Conservation (phyloP, 1,140 invertebrate genomes). For the Leptinotarsa texana region DNA sequence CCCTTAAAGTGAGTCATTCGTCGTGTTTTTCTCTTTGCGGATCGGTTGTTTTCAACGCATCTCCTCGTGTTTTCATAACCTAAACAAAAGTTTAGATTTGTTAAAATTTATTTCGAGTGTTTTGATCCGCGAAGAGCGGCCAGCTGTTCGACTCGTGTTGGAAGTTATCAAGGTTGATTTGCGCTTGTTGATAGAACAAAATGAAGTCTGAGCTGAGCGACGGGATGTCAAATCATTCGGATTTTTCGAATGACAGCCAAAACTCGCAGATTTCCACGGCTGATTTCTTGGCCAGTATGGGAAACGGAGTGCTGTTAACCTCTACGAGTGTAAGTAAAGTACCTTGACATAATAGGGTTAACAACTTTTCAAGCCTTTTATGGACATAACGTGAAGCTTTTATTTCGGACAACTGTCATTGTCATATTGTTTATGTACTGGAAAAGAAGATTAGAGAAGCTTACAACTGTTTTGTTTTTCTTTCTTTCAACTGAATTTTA, state of each 20-base stretch:
- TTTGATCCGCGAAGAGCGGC: neutral
- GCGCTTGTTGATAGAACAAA: conserved; percentile 16
- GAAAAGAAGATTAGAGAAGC: too few species aligned
- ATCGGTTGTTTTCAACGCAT: conserved; percentile 27
- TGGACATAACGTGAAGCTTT: neutral
- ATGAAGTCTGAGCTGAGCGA: conserved; percentile 53
- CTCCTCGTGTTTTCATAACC: conserved; percentile 12
- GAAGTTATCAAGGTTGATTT: conserved; percentile 17
- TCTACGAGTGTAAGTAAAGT: conserved; percentile 39
- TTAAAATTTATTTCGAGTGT: conserved; percentile 25
- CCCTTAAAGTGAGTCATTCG: conserved; percentile 48
- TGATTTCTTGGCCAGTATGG: conserved; percentile 47
- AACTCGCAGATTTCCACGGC: conserved; percentile 50
- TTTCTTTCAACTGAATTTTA: too few species aligned
- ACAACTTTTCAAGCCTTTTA: conserved; percentile 6
- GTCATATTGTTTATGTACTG: neutral
- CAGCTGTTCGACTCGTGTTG: conserved; percentile 20
- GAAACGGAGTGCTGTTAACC: conserved; percentile 45
- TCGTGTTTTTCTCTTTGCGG: conserved; percentile 30
- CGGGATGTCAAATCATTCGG: conserved; percentile 53
- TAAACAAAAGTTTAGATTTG: conserved; percentile 11
- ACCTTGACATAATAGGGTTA: conserved; percentile 11
- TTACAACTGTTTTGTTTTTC: too few species aligned
- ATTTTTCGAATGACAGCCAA: conserved; percentile 55
- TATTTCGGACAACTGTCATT: neutral